A percentile compares a stretch with the other conserved stretches of the same genome.
Evolutionary conservation across 2,888 invertebrate genomes (phyloP).

Genomic region (Hemicrepidius hirtus): DNA sequence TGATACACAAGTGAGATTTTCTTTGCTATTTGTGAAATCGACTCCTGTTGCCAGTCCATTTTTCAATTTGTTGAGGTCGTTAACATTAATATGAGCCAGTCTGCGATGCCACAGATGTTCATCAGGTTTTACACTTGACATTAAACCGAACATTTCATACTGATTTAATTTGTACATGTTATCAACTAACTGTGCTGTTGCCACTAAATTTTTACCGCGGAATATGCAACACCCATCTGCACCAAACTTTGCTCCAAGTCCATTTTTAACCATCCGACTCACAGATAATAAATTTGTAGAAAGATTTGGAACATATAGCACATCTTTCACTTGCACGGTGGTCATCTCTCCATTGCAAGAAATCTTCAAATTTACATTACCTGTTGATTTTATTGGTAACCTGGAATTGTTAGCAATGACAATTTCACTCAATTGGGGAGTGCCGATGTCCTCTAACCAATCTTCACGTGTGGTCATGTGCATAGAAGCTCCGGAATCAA

Average conservation of each 20-base stretch:
- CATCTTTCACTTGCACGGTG: background rate
- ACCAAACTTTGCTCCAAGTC: background rate
- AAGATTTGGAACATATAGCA: background rate
- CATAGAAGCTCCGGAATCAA: conserved; percentile 2
- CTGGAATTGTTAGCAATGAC: background rate
- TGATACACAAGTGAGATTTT: background rate
- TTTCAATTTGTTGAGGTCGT: conserved; percentile 13
- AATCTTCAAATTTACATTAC: background rate
- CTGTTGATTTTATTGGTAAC: background rate
- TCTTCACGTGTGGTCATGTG: conserved; percentile 10
- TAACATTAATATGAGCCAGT: conserved; percentile 1
- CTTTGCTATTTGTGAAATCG: background rate
- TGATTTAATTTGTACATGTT: conserved; percentile 8
- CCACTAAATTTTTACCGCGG: background rate
- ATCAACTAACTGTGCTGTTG: background rate
- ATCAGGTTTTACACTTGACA: background rate
- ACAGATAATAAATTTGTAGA: too few species aligned
- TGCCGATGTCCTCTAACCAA: background rate
- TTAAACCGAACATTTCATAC: background rate
- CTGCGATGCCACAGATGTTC: conserved; percentile 5
- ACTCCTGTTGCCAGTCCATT: background rate
- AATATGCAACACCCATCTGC: background rate
- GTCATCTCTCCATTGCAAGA: background rate
- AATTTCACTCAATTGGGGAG: background rate
- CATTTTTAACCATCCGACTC: conserved; percentile 8